These are phyloP conservation scores for Agonum fuliginosum DNA, from an alignment of 2,888 invertebrate species.

Conservation along the genomic window DNA sequence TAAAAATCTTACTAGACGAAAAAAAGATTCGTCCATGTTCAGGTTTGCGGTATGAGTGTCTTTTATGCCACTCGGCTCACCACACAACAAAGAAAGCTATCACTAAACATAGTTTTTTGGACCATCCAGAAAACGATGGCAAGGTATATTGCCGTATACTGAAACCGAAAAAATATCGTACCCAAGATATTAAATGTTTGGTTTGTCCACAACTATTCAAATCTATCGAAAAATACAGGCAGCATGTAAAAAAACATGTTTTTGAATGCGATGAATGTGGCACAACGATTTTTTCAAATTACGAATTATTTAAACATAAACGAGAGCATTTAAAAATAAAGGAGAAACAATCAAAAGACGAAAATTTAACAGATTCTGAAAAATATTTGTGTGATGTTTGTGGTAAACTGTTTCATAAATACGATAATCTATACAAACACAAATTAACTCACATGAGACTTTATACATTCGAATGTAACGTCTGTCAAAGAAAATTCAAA, in stretches of 20 bases:
- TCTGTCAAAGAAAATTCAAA: background rate
- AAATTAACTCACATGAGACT: background rate
- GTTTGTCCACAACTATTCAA: background rate
- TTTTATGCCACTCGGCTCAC: constrained; percentile 5
- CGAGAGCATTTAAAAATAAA: background rate
- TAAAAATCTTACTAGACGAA: too few species aligned
- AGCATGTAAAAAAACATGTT: constrained; percentile 22
- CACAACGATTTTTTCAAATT: background rate
- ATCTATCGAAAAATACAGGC: background rate
- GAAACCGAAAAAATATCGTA: constrained; percentile 1
- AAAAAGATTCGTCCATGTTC: too few species aligned
- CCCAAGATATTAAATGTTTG: constrained; percentile 2
- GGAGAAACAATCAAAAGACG: background rate
- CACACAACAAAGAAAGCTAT: constrained; percentile 8
- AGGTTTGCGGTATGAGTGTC: too few species aligned
- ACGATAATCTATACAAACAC: background rate
- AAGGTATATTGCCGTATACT: background rate
- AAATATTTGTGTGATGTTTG: constrained; percentile 9
- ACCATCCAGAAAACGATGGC: background rate
- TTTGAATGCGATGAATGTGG: constrained; percentile 30
- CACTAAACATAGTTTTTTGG: background rate
- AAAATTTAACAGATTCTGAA: background rate
- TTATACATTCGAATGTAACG: background rate
- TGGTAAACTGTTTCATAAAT: constrained; percentile 16
- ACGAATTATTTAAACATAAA: background rate